phyloP scores from a whole-genome alignment of 2,888 invertebrate species.

The Drosophila quasianomalipes region DNA sequence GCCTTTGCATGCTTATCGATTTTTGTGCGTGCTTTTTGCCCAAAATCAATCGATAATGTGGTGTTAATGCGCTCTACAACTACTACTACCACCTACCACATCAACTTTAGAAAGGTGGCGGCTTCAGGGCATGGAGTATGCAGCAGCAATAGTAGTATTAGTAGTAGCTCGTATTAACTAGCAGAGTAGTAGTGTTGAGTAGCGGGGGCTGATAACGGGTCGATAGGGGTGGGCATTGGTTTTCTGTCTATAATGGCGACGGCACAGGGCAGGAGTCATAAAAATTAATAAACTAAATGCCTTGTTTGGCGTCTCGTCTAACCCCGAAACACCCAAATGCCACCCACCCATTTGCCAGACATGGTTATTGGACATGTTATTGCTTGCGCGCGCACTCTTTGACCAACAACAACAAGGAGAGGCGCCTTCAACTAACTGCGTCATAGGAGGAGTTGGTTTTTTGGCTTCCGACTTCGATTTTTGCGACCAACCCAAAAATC shows the following conservation, averaged over 20 bases:
- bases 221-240: constrained; percentile 28
- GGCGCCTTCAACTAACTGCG: constrained; percentile 59
- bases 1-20: constrained; percentile 67
- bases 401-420: constrained; percentile 57
- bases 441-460: constrained; percentile 66
- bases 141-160: constrained; percentile 1
- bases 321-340: constrained; percentile 8
- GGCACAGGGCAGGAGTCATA: constrained; percentile 39
- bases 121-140: constrained; percentile 33
- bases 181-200: constrained; percentile 4
- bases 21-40: constrained; percentile 68
- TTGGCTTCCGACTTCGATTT: constrained; percentile 52
- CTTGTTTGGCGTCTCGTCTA: constrained; percentile 68
- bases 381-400: constrained; percentile 78
- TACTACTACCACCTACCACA: constrained; percentile 24
- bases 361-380: constrained; percentile 74
- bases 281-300: constrained; percentile 77
- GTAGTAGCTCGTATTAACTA: constrained; percentile 26
- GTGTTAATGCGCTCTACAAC: constrained; percentile 74
- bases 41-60: constrained; percentile 84
- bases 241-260: constrained; percentile 21
- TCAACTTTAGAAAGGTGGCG: constrained; percentile 39
- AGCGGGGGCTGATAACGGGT: constrained; percentile 7
- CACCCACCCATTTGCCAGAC: constrained; percentile 51
- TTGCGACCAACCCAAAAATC: constrained; percentile 33